Percentiles rank a stretch among this genome's conserved stretches.
Conservation (phyloP, 2,888 invertebrate species). For the Choreutis nemorana region DNA sequence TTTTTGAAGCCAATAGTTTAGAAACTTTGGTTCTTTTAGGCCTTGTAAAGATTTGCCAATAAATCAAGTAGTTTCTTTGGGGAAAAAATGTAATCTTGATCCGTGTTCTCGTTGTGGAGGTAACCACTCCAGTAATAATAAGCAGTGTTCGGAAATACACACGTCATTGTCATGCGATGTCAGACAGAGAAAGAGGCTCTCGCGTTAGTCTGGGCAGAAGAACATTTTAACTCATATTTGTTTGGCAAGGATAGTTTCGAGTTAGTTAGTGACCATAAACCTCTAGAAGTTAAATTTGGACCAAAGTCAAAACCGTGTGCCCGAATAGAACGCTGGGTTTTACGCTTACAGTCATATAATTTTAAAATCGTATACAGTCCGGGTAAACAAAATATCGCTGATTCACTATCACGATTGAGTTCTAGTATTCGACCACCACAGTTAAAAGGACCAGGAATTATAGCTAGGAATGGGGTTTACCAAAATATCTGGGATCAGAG, state of each 20-base stretch:
- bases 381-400: conserved; percentile 12
- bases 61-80: neutral
- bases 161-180: conserved; percentile 7
- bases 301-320: conserved; percentile 16
- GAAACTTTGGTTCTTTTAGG: conserved; percentile 9
- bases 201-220: conserved; percentile 8
- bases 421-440: neutral
- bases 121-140: neutral
- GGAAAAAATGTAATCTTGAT: neutral
- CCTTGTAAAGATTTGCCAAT: neutral
- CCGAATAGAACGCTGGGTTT: conserved; percentile 17
- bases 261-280: conserved; percentile 10
- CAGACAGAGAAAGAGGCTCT: conserved; percentile 4
- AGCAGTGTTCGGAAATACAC: too few species aligned
- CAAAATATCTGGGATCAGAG: neutral
- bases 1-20: conserved; percentile 13
- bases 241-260: conserved; percentile 5
- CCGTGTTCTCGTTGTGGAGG: neutral
- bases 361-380: conserved; percentile 15
- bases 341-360: conserved; percentile 13
- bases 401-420: conserved; percentile 6
- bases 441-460: too few species aligned
- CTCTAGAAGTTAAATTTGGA: conserved; percentile 20
- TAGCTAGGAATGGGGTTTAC: neutral
- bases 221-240: conserved; percentile 6